Percentiles rank a stretch among this genome's conserved stretches.
phyloP scores from a whole-genome alignment of 2,888 invertebrate genomes.

The Octonoba sinensis region DNA sequence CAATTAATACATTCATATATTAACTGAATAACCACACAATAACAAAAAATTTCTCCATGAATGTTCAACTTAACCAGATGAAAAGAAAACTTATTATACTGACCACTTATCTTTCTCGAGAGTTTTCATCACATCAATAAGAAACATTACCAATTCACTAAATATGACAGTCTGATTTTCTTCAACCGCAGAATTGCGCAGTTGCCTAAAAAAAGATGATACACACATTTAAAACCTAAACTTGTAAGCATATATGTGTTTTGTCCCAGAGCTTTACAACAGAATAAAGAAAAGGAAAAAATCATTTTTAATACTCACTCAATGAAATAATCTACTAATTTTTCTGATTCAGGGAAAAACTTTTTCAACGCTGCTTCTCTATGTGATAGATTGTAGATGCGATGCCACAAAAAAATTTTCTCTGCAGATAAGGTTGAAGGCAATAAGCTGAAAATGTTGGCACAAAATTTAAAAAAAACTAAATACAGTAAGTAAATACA shows the following conservation, averaged over 20 bases:
- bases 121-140: slow-evolving; percentile 14
- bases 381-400: slow-evolving; percentile 23
- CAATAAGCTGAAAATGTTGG: slow-evolving; percentile 4
- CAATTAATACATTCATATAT: too few relatives aligned
- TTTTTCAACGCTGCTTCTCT: slow-evolving; percentile 26
- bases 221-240: too few relatives aligned
- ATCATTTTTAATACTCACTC: slow-evolving; percentile 20
- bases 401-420: slow-evolving; percentile 43
- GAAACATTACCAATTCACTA: slow-evolving; percentile 43
- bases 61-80: too few relatives aligned
- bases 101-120: too few relatives aligned
- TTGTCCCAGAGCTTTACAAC: too few relatives aligned
- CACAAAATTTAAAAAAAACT: not conserved
- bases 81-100: too few relatives aligned
- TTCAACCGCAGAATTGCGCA: slow-evolving; percentile 20
- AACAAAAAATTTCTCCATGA: too few relatives aligned
- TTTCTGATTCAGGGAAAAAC: slow-evolving; percentile 33
- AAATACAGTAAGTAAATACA: not conserved
- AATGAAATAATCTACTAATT: slow-evolving; percentile 30
- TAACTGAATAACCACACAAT: too few relatives aligned
- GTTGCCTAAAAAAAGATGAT: slow-evolving; percentile 12
- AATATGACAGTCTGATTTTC: slow-evolving; percentile 31
- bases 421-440: slow-evolving; percentile 38
- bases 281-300: too few relatives aligned
- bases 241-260: too few relatives aligned